Evolutionary conservation across 2,113 vertebrate genomes (phyloP).

Genomic region (Bubo blakistoni): DNA sequence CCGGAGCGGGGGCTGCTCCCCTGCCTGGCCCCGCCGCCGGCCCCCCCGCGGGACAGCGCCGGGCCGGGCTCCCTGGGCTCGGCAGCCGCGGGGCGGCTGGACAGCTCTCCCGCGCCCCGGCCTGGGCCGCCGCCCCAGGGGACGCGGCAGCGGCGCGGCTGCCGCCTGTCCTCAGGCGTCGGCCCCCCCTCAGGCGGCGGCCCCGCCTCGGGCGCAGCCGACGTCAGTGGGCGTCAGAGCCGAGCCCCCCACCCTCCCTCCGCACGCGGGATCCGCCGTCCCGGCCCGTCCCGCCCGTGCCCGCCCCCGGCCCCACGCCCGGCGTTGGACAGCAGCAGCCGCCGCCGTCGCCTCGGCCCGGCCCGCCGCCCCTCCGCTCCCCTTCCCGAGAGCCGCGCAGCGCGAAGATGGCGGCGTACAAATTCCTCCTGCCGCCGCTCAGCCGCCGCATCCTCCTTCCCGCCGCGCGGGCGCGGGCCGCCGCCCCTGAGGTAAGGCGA

Average conservation of each 20-base stretch:
- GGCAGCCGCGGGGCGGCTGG: not conserved
- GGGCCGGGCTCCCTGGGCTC: not conserved
- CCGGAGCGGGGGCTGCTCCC: not conserved
- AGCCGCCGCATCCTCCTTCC: slow-evolving; percentile 2
- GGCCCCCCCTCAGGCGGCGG: not conserved
- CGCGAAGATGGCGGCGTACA: slow-evolving; percentile 67
- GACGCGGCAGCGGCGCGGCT: too few species aligned
- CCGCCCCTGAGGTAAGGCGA: slow-evolving; percentile 49
- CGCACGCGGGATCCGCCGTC: not conserved
- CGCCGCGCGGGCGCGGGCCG: not conserved
- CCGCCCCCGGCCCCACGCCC: too few species aligned
- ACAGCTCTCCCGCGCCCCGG: not conserved
- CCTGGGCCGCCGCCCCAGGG: not conserved
- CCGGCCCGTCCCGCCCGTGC: not conserved
- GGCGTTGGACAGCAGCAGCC: not conserved
- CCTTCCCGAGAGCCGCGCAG: not conserved
- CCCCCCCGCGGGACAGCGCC: not conserved
- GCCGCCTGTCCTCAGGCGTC: too few species aligned
- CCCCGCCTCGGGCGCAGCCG: not conserved
- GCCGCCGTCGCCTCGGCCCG: not conserved
- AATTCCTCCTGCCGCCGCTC: not conserved
- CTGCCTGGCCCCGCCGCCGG: not conserved
- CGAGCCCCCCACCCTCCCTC: not conserved
- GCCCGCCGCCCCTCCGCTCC: not conserved
- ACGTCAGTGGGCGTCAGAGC: not conserved